Conservation (phyloP, 2,888 invertebrate species). For the Fragum fragum region DNA sequence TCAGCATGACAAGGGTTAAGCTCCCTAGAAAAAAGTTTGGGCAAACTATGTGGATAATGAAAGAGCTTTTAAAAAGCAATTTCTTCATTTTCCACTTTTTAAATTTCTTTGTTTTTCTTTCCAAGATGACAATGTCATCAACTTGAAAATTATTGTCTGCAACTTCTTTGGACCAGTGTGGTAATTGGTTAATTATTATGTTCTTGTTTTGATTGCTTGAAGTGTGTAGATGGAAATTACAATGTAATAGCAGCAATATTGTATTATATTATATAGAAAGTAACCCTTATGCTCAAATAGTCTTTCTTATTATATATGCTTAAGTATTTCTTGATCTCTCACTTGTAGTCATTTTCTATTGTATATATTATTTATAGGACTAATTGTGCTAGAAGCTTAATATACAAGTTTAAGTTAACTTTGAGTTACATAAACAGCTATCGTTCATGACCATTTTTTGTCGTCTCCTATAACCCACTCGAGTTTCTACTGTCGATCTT, state of each 20-base stretch:
- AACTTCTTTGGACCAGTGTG: too few species aligned
- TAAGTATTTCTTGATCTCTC: constrained; percentile 4
- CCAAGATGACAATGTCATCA: too few species aligned
- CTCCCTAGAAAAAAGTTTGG: too few species aligned
- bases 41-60: not conserved
- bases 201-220: not conserved
- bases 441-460: too few species aligned
- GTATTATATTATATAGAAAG: constrained; percentile 9
- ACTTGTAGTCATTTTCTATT: not conserved
- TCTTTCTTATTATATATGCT: constrained; percentile 39
- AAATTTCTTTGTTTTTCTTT: too few species aligned
- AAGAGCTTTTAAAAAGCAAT: not conserved
- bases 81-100: not conserved
- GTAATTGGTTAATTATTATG: too few species aligned
- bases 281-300: constrained; percentile 16
- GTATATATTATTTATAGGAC: not conserved
- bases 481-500: too few species aligned
- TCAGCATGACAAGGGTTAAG: too few species aligned
- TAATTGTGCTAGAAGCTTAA: too few species aligned
- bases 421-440: too few species aligned
- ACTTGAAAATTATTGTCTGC: not conserved
- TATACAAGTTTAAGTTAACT: too few species aligned
- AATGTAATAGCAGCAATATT: not conserved
- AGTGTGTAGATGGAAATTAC: not conserved
- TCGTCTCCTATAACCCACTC: too few species aligned